phyloP scores from a whole-genome alignment of 2,888 invertebrate genomes.

The Orgyia antiqua region DNA sequence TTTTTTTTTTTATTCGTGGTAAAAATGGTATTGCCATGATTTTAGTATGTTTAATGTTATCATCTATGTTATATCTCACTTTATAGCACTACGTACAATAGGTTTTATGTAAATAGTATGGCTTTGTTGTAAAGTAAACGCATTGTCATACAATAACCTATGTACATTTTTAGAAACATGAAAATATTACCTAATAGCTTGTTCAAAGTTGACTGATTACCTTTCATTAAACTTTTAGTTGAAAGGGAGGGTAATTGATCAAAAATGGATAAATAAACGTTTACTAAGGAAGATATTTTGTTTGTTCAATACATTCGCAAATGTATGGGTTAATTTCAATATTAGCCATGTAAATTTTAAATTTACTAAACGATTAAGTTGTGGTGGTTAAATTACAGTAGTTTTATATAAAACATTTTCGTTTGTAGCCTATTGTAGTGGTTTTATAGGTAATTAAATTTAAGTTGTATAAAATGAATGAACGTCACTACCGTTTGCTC shows the following conservation, averaged over 20 bases:
- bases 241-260: too few relatives aligned
- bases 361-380: slow-evolving; percentile 27
- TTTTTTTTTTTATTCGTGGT: slow-evolving; percentile 42
- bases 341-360: slow-evolving; percentile 17
- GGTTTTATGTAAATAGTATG: slow-evolving; percentile 68
- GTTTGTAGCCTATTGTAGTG: slow-evolving; percentile 53
- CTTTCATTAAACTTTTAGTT: too few relatives aligned
- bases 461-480: slow-evolving; percentile 57
- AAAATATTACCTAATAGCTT: too few relatives aligned
- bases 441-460: slow-evolving; percentile 55
- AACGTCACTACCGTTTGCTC: slow-evolving; percentile 48
- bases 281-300: too few relatives aligned
- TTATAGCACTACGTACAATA: slow-evolving; percentile 49
- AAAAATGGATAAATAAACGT: too few relatives aligned
- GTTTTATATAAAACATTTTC: slow-evolving; percentile 35
- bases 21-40: slow-evolving; percentile 42
- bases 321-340: too few relatives aligned
- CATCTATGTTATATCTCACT: slow-evolving; percentile 38
- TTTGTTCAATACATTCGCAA: too few relatives aligned
- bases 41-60: slow-evolving; percentile 35
- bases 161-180: slow-evolving; percentile 17
- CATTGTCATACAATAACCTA: slow-evolving; percentile 36
- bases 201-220: too few relatives aligned
- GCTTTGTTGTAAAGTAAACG: slow-evolving; percentile 35
- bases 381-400: slow-evolving; percentile 44